Evolutionary conservation across 1,140 invertebrate genomes (phyloP), one percentile per base, ranked within the genome.

Genomic region (Phymorhynchus buccinoides): DNA sequence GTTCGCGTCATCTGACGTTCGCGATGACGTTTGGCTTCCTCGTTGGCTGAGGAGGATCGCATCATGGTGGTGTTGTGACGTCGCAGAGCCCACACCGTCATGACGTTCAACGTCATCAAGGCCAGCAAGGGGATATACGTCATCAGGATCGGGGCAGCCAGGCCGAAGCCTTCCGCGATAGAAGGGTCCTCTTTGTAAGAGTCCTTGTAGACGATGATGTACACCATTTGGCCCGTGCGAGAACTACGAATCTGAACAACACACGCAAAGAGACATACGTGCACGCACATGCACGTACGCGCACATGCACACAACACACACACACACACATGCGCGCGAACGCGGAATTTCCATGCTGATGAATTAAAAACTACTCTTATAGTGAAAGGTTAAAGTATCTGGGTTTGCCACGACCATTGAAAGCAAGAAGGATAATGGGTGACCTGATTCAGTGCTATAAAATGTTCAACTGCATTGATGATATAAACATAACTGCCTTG

Each of bases 51-150:
- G n/a, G n/a, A n/a, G 44, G 77, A 79, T 27, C 52, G 77, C 42
- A 79, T 18, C 42, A 9, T 7, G 2, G 30, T 48, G 32, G 77
- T 79, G 77, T 79, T 79, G 77, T 79, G 77, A 56, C 77, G 77
- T 52, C 77, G 77, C 77, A 79, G 37, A 39, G 77, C 77, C 77
- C 77, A 79, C 7, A 79, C 44, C 1, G 77, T 79, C 42, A 22
- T n/a, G 7, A 52, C 42, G 77, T 79, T 79, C 0, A 52, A 9
- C 27, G 77, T 22, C 42, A 79, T 52, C 14, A 79, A 30, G 27
- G n/a, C 42, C 42, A 56, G 41, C 42, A 79, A 22, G 4, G 41
- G 41, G 77, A 79, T 79, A 44, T 79, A 79, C 39, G 77, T 79
- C 77, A 79, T 79, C 27, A 79, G 77, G 42, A 79, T 22, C 27